These are phyloP conservation scores for Eremophila alpestris DNA, from an alignment of 2,797 vertebrate species.

Conservation along the genomic window DNA sequence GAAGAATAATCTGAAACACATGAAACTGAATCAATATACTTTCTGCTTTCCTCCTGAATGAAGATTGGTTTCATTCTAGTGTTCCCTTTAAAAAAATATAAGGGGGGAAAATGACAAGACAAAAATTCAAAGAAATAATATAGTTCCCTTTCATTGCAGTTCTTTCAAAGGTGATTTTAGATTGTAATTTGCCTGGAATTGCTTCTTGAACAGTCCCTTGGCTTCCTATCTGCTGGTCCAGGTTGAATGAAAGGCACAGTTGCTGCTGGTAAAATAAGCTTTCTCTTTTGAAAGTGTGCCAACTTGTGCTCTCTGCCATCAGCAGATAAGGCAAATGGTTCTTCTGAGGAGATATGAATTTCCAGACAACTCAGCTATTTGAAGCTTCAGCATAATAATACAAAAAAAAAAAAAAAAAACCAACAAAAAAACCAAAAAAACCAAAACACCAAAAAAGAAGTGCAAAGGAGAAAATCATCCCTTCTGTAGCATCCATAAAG, in stretches of 20 bases:
- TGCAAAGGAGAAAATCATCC: not conserved
- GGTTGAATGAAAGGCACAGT: slow-evolving; percentile 29
- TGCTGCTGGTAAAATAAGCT: slow-evolving; percentile 37
- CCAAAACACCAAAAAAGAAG: not conserved
- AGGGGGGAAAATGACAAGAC: fast-evolving
- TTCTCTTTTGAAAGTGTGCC: slow-evolving; percentile 2
- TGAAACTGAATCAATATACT: not conserved
- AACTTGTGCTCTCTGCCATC: not conserved
- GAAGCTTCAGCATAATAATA: not conserved
- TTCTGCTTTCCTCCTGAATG: not conserved
- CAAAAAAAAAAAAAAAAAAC: no score
- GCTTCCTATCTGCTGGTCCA: slow-evolving; percentile 4
- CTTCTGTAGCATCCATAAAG: not conserved
- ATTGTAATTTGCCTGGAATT: not conserved
- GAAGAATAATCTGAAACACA: not conserved
- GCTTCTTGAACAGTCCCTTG: not conserved
- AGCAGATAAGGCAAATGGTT: slow-evolving; percentile 9
- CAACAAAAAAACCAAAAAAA: no score
- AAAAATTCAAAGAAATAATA: not conserved
- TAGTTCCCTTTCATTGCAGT: not conserved
- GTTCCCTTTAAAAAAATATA: not conserved
- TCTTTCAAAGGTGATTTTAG: slow-evolving; percentile 19
- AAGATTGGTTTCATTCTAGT: not conserved
- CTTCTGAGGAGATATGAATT: slow-evolving; percentile 42
- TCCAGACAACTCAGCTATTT: slow-evolving; percentile 8